Evolutionary conservation across 2,888 invertebrate genomes (phyloP).

Genomic region (Lepidocyrtinus sp.): DNA sequence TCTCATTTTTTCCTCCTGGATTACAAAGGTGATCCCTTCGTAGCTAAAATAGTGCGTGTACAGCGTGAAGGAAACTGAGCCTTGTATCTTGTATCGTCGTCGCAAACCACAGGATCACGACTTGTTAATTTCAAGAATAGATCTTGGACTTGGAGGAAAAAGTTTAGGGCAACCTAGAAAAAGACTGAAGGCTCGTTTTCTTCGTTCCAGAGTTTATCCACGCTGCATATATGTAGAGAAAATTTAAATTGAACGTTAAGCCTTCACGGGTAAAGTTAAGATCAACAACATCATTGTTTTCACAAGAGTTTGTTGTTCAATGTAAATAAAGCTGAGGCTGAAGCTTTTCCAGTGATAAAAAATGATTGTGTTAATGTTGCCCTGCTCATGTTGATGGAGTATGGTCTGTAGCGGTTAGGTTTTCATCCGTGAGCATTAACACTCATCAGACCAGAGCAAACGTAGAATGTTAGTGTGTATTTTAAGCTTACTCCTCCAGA

Average conservation of each 20-base stretch:
- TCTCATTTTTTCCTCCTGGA: background rate
- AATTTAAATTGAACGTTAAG: background rate
- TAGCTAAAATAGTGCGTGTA: background rate
- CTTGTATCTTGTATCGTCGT: background rate
- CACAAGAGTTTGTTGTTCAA: slow-evolving; percentile 23
- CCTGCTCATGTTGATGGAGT: slow-evolving; percentile 3
- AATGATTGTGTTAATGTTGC: slow-evolving; percentile 16
- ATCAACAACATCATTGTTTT: slow-evolving; percentile 47
- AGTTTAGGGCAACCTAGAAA: background rate
- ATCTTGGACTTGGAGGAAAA: background rate
- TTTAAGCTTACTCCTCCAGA: background rate
- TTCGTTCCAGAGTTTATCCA: background rate
- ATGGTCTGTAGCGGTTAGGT: slow-evolving; percentile 34
- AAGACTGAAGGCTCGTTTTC: background rate
- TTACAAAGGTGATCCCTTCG: background rate
- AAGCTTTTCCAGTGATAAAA: slow-evolving; percentile 19
- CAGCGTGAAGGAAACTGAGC: background rate
- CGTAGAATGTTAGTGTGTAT: too few species aligned
- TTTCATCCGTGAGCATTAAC: slow-evolving; percentile 40
- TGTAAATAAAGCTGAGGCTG: slow-evolving; percentile 36
- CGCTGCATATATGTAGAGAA: background rate
- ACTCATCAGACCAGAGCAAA: slow-evolving; percentile 20
- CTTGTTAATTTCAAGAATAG: background rate
- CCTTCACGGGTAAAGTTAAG: slow-evolving; percentile 13
- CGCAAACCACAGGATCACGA: background rate